Evolutionary conservation across 2,113 vertebrate species (phyloP).

Genomic region (Hyla sarda): DNA sequence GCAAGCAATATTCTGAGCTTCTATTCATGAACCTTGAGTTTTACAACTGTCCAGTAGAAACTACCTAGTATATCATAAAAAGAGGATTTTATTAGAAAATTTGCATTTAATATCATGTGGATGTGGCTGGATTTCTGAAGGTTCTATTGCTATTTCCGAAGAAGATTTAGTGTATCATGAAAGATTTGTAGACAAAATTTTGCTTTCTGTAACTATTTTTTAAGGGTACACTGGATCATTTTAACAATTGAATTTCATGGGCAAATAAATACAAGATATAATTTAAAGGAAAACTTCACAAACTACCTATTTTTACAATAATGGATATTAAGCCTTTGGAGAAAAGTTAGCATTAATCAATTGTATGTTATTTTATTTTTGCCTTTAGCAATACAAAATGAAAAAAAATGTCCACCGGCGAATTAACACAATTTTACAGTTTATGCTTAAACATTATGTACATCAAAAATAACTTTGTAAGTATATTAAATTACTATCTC

Average conservation of each 20-base stretch:
- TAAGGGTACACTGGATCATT: not conserved
- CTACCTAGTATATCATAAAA: slow-evolving; percentile 35
- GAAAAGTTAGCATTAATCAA: too few relatives aligned
- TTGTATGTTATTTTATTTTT: too few relatives aligned
- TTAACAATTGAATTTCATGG: not conserved
- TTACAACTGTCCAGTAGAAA: slow-evolving; percentile 48
- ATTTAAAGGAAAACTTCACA: not conserved
- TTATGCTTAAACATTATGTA: too few relatives aligned
- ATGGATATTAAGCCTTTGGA: not conserved
- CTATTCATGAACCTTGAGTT: slow-evolving; percentile 22
- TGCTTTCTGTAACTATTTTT: slow-evolving; percentile 3
- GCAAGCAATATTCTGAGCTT: slow-evolving; percentile 29
- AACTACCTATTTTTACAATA: too few relatives aligned
- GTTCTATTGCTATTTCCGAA: slow-evolving; percentile 27
- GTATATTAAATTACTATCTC: too few relatives aligned
- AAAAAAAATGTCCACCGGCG: too few relatives aligned
- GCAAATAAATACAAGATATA: not conserved
- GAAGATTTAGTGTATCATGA: slow-evolving; percentile 14
- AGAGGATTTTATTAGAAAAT: slow-evolving; percentile 37
- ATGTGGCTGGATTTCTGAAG: slow-evolving; percentile 17
- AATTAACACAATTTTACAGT: too few relatives aligned
- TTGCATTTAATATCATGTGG: slow-evolving; percentile 40
- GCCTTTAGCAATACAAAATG: too few relatives aligned
- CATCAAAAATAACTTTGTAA: too few relatives aligned
- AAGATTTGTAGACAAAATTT: slow-evolving; percentile 35